Evolutionary conservation across 2,888 invertebrate genomes (phyloP), one percentile per base, ranked within the genome.

Genomic region (Callyntrura guangdongensis): DNA sequence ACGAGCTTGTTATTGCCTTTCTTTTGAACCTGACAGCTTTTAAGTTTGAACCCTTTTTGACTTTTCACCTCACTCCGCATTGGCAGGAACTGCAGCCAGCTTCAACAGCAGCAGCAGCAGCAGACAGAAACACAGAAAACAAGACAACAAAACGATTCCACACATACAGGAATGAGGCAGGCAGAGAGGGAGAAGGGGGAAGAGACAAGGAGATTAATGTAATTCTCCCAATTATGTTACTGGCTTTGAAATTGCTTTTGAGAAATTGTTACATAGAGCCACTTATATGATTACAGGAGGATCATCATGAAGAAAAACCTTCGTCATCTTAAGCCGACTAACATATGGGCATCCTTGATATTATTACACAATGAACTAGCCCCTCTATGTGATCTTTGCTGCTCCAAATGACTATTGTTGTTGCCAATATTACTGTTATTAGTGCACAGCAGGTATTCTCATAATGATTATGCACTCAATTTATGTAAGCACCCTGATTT

Each of bases 11-110:
- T 61, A 81, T 81, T 81, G 22, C 81, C 59, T 61, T 61, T 61
- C 47, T 74, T 27, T 9, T 61, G 36, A 36, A 61, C 59, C 81
- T 81, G 81, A 61, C 81, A 81, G 81, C 81, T 81, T 81, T 81
- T 81, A 59, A 89, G 77, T 49, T 67, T 59, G 56, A 61, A 86
- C 74, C 86, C 59, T 61, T 79, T 88, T 83, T 81, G 81, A 81
- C 81, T 81, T 81, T 81, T 81, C 81, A 81, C 81, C 81, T 81
- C 17, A 22, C 12, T 22, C 47, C 22, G 17, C 22, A 36, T 36
- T 36, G 36, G 3, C 6, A 36, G 36, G 36, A 36, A 36, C 36
- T 36, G 6, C 36, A 36, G 3, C 36, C 2, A 53, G 53, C 11
- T 6, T 4, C 77, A 79, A 79, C 79, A 79, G 27, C 79, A 77